These are phyloP conservation scores for Oreochromis mossambicus DNA, from an alignment of 2,797 vertebrate species.

Conservation along the genomic window DNA sequence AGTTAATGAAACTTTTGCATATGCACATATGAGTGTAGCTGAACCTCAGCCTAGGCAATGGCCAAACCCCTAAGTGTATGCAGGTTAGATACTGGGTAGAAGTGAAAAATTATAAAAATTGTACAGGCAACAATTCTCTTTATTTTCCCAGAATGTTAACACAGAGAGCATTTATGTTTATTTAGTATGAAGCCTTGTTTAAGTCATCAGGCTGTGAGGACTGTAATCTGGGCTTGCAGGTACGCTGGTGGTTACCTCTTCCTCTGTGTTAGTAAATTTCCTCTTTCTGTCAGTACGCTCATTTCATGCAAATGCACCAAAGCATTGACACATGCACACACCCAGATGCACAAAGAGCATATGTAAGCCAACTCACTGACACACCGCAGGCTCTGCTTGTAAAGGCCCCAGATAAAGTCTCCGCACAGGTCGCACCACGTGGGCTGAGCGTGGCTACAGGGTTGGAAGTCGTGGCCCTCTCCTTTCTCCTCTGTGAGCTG, in stretches of 20 bases:
- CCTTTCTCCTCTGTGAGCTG: conserved; percentile 74
- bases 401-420: conserved; percentile 96
- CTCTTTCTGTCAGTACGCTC: background rate
- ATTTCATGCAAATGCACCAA: background rate
- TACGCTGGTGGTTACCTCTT: background rate
- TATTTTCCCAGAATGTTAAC: background rate
- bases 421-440: conserved; percentile 97
- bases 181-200: background rate
- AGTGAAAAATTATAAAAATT: background rate
- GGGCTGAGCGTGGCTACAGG: conserved; percentile 86
- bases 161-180: background rate
- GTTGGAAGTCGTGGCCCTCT: conserved; percentile 88
- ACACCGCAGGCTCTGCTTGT: conserved; percentile 94
- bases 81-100: background rate
- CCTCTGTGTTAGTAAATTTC: background rate
- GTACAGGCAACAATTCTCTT: background rate
- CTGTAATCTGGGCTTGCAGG: background rate
- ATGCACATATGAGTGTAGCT: background rate
- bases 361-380: conserved; percentile 82
- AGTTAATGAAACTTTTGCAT: background rate
- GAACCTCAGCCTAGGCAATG: background rate
- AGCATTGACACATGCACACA: background rate
- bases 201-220: background rate
- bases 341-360: background rate
- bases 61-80: background rate